Base-by-base conservation (phyloP, 2,113 vertebrate species). In the Glaucidium brasilianum region DNA sequence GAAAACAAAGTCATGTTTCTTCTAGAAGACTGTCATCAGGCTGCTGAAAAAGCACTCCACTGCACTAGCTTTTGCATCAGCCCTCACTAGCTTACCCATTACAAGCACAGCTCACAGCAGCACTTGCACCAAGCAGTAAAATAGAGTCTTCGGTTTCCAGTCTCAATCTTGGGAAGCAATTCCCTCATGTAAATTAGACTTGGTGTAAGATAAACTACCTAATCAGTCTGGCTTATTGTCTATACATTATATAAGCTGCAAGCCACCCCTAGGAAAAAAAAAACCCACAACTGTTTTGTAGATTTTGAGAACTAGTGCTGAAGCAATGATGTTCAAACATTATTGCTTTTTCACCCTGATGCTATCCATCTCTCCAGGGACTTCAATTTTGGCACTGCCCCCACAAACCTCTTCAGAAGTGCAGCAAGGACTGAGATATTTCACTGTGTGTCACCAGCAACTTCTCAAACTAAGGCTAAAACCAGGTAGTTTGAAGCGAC, bases 1-100 rank as follows among this genome's bases (percentile, higher is more conserved):
- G 88, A 93, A 97, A 98, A 94, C 72, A 95, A 87, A 52, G 79
- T 81, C 94, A 81, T 56, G 87, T 89, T 92, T 93, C 90, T 97
- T 63, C 71, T 80, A 69, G 29, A 68, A 80, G 64, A 56, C 41
- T 80, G 49, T 60, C 81, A 91, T 71, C 91, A 79, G 37, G 74
- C 53, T 94, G 88, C 72, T 81, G 80, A 95, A 89, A 86, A 85
- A 96, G 86, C 56, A 96, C 41, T 81, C 85, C 13, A 62, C 93
- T 68, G 82, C 85, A 85, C 83, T 89, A 66, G 62, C 49, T 66
- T 83, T 91, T 87, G 50, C 55, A 86, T 71, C 39, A 64, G 34
- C 47, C 66, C 89, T 97, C 75, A 75, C 66, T 1, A 82, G 43
- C 56, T 89, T 67, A 72, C 62, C 35, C 53, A 66, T 63, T 92